Percentiles rank a stretch among this genome's conserved stretches.
These are phyloP conservation scores for Alethe diademata DNA, from an alignment of 2,113 vertebrate species.

Conservation along the genomic window DNA sequence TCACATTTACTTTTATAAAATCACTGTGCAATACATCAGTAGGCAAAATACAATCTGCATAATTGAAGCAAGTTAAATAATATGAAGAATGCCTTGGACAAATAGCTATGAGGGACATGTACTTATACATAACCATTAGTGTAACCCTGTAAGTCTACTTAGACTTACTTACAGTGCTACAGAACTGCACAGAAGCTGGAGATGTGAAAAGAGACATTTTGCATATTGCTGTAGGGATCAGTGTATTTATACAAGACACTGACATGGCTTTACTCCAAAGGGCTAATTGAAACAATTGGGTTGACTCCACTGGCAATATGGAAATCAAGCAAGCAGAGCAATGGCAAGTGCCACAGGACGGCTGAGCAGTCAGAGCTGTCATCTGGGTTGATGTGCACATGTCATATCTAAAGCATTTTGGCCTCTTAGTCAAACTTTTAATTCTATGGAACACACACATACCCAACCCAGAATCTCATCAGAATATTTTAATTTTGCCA, in stretches of 20 bases:
- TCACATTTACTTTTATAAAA: neutral
- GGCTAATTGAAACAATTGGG: slow-evolving; percentile 47
- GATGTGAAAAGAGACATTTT: slow-evolving; percentile 59
- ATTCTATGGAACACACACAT: neutral
- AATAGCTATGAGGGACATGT: slow-evolving; percentile 69
- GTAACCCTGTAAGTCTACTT: slow-evolving; percentile 65
- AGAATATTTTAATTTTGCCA: neutral
- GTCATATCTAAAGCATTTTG: slow-evolving; percentile 1
- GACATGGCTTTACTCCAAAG: slow-evolving; percentile 36
- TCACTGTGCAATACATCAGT: neutral
- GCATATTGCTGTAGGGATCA: slow-evolving; percentile 55
- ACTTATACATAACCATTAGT: slow-evolving; percentile 70
- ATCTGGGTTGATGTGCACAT: neutral
- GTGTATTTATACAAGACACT: slow-evolving; percentile 51
- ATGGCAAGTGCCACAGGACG: neutral
- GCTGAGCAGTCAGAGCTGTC: slow-evolving; percentile 8
- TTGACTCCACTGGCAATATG: slow-evolving; percentile 19
- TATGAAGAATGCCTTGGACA: slow-evolving; percentile 62
- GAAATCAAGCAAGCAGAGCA: neutral
- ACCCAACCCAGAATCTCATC: neutral
- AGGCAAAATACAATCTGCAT: slow-evolving; percentile 62
- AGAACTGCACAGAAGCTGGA: slow-evolving; percentile 50
- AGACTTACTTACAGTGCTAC: slow-evolving; percentile 69
- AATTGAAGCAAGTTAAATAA: slow-evolving; percentile 71
- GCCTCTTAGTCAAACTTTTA: neutral